Evolutionary conservation across 1,140 invertebrate genomes (phyloP).

Genomic region (Drosophila hydei): DNA sequence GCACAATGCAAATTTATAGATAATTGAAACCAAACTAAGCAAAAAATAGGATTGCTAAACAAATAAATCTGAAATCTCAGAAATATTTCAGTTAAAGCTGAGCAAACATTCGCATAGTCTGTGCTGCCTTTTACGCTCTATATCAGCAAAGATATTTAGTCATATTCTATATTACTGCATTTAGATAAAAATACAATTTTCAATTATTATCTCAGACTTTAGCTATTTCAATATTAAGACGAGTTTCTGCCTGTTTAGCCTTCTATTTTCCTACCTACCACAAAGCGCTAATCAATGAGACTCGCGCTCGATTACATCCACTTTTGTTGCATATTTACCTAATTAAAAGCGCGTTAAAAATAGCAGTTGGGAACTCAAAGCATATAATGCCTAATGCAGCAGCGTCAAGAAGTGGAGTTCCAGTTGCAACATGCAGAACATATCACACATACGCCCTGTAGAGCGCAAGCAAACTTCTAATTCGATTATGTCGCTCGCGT

Average conservation of each 20-base stretch:
- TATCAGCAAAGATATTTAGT: too few species aligned
- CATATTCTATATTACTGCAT: too few species aligned
- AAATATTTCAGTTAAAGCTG: too few species aligned
- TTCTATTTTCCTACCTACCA: background rate
- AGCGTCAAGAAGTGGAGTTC: background rate
- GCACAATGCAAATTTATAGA: background rate
- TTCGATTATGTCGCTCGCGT: conserved; percentile 56
- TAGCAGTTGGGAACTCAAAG: background rate
- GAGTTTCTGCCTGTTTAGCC: too few species aligned
- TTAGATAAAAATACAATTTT: too few species aligned
- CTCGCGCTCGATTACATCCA: background rate
- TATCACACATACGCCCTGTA: conserved; percentile 62
- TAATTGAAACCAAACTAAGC: background rate
- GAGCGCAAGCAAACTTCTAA: conserved; percentile 47
- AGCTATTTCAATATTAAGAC: too few species aligned
- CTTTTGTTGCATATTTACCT: background rate
- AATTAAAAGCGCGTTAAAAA: background rate
- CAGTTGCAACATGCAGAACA: conserved; percentile 6
- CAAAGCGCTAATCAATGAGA: conserved; percentile 4
- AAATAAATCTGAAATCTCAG: too few species aligned
- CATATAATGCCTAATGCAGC: background rate
- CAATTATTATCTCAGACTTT: too few species aligned
- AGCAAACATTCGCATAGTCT: too few species aligned
- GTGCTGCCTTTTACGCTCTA: too few species aligned
- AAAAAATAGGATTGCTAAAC: too few species aligned